phyloP scores from a whole-genome alignment of 2,113 vertebrate species.

The Marmota flaviventris region DNA sequence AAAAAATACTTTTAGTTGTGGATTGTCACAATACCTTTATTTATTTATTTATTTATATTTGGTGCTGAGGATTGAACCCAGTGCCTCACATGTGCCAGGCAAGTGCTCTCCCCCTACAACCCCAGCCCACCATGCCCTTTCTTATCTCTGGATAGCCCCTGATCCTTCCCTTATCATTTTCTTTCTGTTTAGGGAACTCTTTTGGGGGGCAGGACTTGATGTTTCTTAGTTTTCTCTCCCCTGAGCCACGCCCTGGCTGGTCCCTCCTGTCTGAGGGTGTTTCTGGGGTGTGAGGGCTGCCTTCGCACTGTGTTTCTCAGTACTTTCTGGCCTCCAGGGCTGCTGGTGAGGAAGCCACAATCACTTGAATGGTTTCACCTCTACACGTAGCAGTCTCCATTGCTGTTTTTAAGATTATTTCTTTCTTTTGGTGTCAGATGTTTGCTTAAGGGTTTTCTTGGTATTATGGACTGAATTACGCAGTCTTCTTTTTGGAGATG shows the following conservation, averaged over 20 bases:
- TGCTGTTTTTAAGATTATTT: not conserved
- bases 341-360: not conserved
- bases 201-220: not conserved
- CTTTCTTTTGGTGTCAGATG: not conserved
- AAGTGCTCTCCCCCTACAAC: too few species aligned
- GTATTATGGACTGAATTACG: not conserved
- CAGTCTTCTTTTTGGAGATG: not conserved
- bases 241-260: not conserved
- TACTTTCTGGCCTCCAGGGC: not conserved
- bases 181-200: not conserved
- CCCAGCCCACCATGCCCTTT: not conserved
- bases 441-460: not conserved
- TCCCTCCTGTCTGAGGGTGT: too few species aligned
- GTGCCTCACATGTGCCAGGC: too few species aligned
- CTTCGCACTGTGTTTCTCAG: not conserved
- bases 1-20: too few species aligned
- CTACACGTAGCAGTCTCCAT: not conserved
- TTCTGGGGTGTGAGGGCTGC: not conserved
- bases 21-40: too few species aligned
- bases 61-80: too few species aligned
- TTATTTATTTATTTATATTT: too few species aligned
- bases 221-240: not conserved
- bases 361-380: not conserved
- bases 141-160: not conserved
- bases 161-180: not conserved